Conservation (phyloP, 2,797 vertebrate genomes). For the Halcyon smyrnensis region DNA sequence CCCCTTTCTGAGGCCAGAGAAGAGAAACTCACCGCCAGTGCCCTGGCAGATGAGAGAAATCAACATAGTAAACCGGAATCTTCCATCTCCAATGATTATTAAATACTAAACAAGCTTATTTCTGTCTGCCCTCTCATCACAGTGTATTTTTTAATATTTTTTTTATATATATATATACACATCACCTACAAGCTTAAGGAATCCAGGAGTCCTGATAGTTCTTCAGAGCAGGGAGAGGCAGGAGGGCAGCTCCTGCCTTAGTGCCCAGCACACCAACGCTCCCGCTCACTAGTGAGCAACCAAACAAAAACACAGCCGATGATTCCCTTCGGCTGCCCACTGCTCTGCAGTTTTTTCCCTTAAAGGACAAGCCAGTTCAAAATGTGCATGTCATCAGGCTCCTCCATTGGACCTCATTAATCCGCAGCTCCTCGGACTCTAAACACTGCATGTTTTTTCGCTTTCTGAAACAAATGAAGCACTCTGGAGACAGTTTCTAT, state of each 20-base stretch:
- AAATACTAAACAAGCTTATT: not conserved
- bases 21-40: not conserved
- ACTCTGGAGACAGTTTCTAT: not conserved
- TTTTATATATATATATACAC: not conserved
- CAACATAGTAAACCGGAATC: accelerated
- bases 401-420: not conserved
- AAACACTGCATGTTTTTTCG: not conserved
- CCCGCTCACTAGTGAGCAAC: not conserved
- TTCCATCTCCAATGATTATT: not conserved
- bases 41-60: not conserved
- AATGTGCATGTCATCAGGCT: not conserved
- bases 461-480: not conserved
- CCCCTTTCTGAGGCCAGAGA: not conserved
- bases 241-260: not conserved
- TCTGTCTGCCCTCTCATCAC: not conserved
- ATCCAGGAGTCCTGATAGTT: not conserved
- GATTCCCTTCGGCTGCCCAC: conserved; percentile 25
- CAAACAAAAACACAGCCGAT: not conserved
- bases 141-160: not conserved
- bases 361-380: conserved; percentile 44
- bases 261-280: not conserved
- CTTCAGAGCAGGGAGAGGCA: not conserved
- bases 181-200: not conserved
- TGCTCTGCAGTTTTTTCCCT: conserved; percentile 40
- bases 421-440: not conserved